Evolutionary conservation across 1,140 invertebrate species (phyloP), one percentile per base, ranked within the genome.

Genomic region (Mylabris phalerata): DNA sequence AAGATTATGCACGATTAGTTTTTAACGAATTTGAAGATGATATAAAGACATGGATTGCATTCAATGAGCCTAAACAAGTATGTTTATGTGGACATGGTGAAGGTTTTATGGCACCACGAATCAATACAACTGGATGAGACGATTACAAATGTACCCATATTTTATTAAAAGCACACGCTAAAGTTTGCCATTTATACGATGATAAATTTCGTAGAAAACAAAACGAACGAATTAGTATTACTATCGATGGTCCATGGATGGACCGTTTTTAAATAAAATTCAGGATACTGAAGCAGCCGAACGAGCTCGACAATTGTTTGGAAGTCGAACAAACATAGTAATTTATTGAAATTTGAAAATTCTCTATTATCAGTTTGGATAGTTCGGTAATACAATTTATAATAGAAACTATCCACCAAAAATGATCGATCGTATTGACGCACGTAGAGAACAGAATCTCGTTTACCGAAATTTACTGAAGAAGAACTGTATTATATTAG

Each of bases 381-480:
- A 79, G 78, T 85, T 79, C 59, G 79, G 75, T 2, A 75, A 85
- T 73, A 84, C 85, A 4, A 81, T 88, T 48, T 83, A 80, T 62
- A 67, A 71, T 10, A 84, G 85, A 6, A 80, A 87, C 62, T 88
- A 85, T 66, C 84, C 85, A 2, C 59, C 71, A 52, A 71, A 82
- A 13, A 77, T 87, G 72, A 81, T 79, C 59, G 68, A 80, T 25
- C 76, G 75, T 32, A 73, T 88, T 2, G 75, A 72, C 7, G 63
- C 67, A 7, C 76, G 79, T n/a, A 84, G 84, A 41, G 66, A 75
- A 45, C 57, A 0, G 67, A 70, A 46, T 86, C 84, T 2, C 76
- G 84, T 26, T 69, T 86, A 25, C 82, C 82, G 0, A 76, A 73
- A 56, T 87, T 88, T 62, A 84, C 80, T 19, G 54, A 71, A 0